A percentile compares a stretch with the other conserved stretches of the same genome.
These are phyloP conservation scores for Pandemis heparana DNA, from an alignment of 2,888 invertebrate species.

Conservation along the genomic window DNA sequence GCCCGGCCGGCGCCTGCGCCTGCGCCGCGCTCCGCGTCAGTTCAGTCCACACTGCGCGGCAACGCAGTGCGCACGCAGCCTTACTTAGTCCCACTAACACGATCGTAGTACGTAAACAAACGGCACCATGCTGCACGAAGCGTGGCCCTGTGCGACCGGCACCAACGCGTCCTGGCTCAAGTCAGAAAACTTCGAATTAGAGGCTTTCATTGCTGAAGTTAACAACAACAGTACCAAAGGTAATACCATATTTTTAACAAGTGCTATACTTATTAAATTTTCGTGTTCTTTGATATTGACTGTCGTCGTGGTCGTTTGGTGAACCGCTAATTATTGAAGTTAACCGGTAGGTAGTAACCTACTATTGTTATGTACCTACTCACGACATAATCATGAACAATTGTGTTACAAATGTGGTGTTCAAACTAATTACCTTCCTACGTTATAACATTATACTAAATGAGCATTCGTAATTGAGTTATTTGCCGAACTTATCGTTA, in stretches of 20 bases:
- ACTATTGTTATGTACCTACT: not conserved
- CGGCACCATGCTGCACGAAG: conserved; percentile 73
- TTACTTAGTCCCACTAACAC: not conserved
- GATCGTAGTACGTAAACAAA: conserved; percentile 44
- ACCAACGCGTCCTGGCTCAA: conserved; percentile 58
- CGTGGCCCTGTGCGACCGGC: conserved; percentile 57
- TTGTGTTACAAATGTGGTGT: conserved; percentile 27
- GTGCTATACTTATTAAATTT: not conserved
- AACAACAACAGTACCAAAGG: conserved; percentile 73
- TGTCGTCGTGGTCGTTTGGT: conserved; percentile 12
- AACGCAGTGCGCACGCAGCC: conserved; percentile 25
- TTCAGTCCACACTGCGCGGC: conserved; percentile 36
- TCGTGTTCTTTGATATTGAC: not conserved
- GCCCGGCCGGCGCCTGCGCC: conserved; percentile 48
- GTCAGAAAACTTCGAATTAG: conserved; percentile 69
- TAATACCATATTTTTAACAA: conserved; percentile 49
- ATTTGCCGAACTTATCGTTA: conserved; percentile 32
- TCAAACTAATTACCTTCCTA: conserved; percentile 32
- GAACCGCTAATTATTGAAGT: conserved; percentile 7
- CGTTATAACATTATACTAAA: conserved; percentile 29
- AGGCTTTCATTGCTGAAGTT: conserved; percentile 74
- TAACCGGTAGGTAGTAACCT: not conserved
- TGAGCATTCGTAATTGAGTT: conserved; percentile 33
- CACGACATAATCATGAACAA: not conserved
- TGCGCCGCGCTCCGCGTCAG: conserved; percentile 45